Conservation (phyloP, 2,888 invertebrate genomes). For the Scotopteryx bipunctaria region DNA sequence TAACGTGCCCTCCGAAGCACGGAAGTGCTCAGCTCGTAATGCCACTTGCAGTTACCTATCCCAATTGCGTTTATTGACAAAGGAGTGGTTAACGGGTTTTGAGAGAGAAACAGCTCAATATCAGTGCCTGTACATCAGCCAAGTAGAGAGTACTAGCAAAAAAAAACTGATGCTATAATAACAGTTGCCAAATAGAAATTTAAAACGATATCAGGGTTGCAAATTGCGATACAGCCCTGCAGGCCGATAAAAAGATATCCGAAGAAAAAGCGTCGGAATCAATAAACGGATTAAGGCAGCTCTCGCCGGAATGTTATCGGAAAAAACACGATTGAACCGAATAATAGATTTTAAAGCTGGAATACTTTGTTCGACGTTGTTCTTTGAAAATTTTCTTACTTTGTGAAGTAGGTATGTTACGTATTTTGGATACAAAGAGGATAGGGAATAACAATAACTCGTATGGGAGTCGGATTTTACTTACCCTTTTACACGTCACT, state of each 20-base stretch:
- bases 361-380: constrained; percentile 27
- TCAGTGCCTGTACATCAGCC: no score
- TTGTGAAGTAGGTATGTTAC: constrained; percentile 3
- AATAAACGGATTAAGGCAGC: constrained; percentile 41
- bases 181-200: constrained; percentile 14
- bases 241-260: constrained; percentile 38
- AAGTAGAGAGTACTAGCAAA: no score
- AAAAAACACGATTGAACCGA: constrained; percentile 35
- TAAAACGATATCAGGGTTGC: constrained; percentile 29
- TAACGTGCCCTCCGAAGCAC: no score
- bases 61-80: no score
- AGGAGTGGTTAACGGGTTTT: no score
- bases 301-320: constrained; percentile 33
- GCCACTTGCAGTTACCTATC: no score
- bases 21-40: no score
- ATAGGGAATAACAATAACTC: no score
- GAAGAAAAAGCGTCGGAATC: constrained; percentile 37
- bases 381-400: constrained; percentile 12
- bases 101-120: neutral
- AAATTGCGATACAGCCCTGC: constrained; percentile 18
- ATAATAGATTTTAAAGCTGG: constrained; percentile 36
- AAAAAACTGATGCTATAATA: neutral
- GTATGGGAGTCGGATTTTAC: no score
- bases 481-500: no score
- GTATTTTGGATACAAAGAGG: neutral